Evolutionary conservation across 2,888 invertebrate genomes (phyloP).

Genomic region (Aradus depressus): DNA sequence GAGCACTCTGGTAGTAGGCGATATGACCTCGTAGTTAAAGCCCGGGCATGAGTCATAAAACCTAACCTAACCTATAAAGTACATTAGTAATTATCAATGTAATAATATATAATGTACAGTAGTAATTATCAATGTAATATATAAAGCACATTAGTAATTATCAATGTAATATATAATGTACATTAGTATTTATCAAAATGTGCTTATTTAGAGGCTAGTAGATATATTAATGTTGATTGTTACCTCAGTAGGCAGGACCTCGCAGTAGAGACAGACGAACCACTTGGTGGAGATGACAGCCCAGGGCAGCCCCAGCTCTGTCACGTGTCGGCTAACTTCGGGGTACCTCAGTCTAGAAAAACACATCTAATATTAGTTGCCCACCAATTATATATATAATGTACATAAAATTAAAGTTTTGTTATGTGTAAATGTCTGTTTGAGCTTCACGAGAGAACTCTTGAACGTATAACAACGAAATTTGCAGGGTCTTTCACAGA

Average conservation of each 20-base stretch:
- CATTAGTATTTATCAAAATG: not conserved
- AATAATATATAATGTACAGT: too few species aligned
- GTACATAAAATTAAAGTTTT: not conserved
- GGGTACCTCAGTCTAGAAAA: constrained; percentile 59
- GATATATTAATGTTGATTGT: constrained; percentile 11
- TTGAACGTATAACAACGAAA: too few species aligned
- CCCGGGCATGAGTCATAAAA: too few species aligned
- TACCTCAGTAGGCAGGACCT: constrained; percentile 82
- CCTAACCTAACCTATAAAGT: too few species aligned
- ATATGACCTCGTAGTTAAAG: too few species aligned
- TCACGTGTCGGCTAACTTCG: constrained; percentile 67
- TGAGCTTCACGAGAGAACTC: too few species aligned
- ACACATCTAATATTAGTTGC: not conserved
- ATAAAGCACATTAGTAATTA: too few species aligned
- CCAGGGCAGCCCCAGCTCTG: constrained; percentile 73
- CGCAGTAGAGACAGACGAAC: constrained; percentile 89
- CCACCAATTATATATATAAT: not conserved
- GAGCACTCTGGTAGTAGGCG: too few species aligned
- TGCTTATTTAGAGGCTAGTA: not conserved
- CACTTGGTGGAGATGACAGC: constrained; percentile 87
- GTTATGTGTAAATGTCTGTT: not conserved
- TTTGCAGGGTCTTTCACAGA: too few species aligned
- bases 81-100: too few species aligned
- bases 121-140: too few species aligned
- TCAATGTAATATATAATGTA: not conserved